phyloP scores from a whole-genome alignment of 2,888 invertebrate species.

The Trachelus iudaicus region DNA sequence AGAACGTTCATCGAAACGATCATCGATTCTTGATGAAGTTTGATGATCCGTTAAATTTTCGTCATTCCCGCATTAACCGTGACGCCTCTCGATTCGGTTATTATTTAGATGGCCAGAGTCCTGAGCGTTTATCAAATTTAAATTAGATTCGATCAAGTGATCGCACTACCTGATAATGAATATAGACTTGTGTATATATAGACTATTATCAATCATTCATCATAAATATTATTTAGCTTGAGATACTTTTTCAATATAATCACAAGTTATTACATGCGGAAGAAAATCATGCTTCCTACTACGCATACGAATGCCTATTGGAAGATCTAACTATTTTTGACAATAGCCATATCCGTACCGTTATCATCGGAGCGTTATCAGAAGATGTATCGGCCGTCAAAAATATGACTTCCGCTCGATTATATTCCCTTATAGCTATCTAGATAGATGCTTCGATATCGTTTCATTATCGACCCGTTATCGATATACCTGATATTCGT shows the following conservation, averaged over 20 bases:
- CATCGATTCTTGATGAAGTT: not conserved
- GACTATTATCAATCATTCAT: not conserved
- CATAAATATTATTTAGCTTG: not conserved
- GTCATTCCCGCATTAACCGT: not conserved
- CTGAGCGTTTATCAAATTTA: not conserved
- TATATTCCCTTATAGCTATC: not conserved
- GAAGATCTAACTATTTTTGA: conserved; percentile 31
- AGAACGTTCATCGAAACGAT: not conserved
- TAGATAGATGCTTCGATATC: not conserved
- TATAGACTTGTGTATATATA: no score
- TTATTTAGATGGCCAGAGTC: not conserved
- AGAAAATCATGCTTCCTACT: not conserved
- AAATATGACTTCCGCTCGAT: conserved; percentile 49
- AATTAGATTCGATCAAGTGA: not conserved
- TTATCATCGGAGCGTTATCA: conserved; percentile 40
- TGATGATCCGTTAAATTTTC: not conserved
- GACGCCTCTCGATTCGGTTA: not conserved
- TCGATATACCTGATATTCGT: not conserved
- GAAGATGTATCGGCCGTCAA: conserved; percentile 46
- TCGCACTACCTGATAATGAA: not conserved
- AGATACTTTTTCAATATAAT: not conserved
- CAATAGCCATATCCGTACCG: conserved; percentile 41
- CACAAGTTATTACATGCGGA: not conserved
- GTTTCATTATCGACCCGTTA: not conserved
- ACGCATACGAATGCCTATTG: not conserved